Conservation (phyloP, 2,888 invertebrate species). For the Pachycephus smyrnensis region DNA sequence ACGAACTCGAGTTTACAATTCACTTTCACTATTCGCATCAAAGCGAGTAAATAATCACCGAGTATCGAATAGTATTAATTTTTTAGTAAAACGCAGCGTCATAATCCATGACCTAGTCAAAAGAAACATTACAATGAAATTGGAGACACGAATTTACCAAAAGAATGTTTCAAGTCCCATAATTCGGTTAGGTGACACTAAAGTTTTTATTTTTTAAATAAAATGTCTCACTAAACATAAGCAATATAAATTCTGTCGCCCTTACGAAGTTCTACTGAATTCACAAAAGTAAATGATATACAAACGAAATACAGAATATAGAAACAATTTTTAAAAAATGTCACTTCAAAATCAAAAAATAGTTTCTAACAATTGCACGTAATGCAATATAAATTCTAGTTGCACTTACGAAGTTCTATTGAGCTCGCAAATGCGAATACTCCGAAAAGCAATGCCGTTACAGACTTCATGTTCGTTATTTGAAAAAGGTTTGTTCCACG, state of each 20-base stretch:
- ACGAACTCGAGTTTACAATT: slow-evolving; percentile 30
- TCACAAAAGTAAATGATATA: slow-evolving; percentile 14
- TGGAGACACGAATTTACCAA: too few relatives aligned
- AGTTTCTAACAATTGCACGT: background rate
- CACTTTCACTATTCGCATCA: slow-evolving; percentile 45
- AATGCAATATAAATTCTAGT: background rate
- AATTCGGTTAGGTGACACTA: background rate
- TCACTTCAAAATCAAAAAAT: background rate
- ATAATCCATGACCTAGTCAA: background rate
- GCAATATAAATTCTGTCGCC: background rate
- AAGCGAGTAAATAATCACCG: background rate
- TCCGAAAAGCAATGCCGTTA: background rate
- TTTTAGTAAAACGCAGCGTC: background rate
- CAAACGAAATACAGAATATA: background rate
- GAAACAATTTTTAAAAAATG: too few relatives aligned
- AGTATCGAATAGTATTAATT: background rate
- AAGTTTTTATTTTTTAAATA: background rate
- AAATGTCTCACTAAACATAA: background rate
- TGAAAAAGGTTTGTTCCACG: background rate
- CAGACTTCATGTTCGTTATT: background rate
- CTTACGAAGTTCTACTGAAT: slow-evolving; percentile 27
- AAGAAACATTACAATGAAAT: background rate
- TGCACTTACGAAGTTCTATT: slow-evolving; percentile 42
- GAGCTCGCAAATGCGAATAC: slow-evolving; percentile 10
- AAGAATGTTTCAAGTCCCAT: too few relatives aligned